Evolutionary conservation across 35 echinoderm and acorn worm species (phyloP).

Genomic region (Apostichopus japonicus): DNA sequence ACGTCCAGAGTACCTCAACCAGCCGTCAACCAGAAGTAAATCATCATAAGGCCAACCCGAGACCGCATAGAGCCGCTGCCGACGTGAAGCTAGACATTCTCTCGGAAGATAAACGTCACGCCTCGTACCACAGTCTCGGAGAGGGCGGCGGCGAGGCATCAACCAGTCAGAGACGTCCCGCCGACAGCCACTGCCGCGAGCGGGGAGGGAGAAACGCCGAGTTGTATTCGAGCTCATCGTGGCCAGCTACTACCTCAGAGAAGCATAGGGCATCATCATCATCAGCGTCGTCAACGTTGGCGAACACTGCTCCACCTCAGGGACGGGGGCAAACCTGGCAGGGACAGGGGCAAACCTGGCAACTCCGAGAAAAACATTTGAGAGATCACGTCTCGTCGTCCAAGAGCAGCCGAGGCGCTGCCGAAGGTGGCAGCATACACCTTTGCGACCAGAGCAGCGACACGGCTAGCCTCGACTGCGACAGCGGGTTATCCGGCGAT

Average conservation of each 20-base stretch:
- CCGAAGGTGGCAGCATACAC: not conserved
- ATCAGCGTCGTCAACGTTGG: not conserved
- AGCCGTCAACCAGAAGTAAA: too few species aligned
- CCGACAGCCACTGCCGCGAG: not conserved
- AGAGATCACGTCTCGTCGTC: not conserved
- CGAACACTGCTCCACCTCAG: not conserved
- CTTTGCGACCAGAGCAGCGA: not conserved
- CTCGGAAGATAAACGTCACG: not conserved
- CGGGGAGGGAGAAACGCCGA: not conserved
- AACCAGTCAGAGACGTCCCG: not conserved
- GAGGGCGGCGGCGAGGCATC: not conserved
- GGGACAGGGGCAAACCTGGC: not conserved
- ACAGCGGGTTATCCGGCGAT: conserved; percentile 20
- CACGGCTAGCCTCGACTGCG: not conserved
- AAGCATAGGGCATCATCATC: not conserved
- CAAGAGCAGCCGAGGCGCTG: not conserved
- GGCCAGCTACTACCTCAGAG: not conserved
- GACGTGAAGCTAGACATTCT: not conserved
- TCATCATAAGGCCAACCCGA: not conserved
- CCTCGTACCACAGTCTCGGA: not conserved
- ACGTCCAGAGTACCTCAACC: not conserved
- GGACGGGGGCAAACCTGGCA: not conserved
- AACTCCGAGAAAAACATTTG: not conserved
- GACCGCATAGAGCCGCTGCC: not conserved
- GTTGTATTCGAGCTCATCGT: not conserved